Conservation (phyloP, 2,113 vertebrate species). For the Cyanoderma ruficeps region DNA sequence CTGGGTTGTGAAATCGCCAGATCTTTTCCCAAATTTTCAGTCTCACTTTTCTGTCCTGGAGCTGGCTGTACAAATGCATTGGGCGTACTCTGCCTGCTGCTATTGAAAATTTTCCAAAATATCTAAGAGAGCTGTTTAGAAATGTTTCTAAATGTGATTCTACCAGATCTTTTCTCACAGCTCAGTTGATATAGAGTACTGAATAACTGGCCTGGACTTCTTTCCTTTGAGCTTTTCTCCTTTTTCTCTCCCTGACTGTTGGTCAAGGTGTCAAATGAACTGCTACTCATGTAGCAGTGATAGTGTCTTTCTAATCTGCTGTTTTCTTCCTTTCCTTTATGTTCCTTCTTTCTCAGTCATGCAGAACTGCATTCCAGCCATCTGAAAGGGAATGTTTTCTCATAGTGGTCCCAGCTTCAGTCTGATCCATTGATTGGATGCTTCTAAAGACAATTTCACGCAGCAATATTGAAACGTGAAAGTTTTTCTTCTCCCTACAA, state of each 20-base stretch:
- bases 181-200: fast-evolving
- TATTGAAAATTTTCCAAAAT: background rate
- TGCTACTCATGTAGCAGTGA: background rate
- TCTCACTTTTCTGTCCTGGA: background rate
- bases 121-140: background rate
- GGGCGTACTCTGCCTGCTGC: background rate
- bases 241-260: background rate
- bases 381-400: background rate
- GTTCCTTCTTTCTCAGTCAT: background rate
- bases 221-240: background rate
- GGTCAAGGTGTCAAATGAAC: background rate
- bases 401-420: background rate
- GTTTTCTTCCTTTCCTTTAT: background rate
- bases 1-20: background rate
- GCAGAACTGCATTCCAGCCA: background rate
- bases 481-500: background rate
- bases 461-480: background rate
- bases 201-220: background rate
- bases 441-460: background rate
- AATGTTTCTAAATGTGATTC: background rate
- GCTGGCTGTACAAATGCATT: fast-evolving
- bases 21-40: background rate
- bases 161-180: background rate
- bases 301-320: background rate
- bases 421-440: background rate